A percentile compares a stretch with the other conserved stretches of the same genome.
Conservation (phyloP, 2,888 invertebrate genomes). For the Heliconius sara region DNA sequence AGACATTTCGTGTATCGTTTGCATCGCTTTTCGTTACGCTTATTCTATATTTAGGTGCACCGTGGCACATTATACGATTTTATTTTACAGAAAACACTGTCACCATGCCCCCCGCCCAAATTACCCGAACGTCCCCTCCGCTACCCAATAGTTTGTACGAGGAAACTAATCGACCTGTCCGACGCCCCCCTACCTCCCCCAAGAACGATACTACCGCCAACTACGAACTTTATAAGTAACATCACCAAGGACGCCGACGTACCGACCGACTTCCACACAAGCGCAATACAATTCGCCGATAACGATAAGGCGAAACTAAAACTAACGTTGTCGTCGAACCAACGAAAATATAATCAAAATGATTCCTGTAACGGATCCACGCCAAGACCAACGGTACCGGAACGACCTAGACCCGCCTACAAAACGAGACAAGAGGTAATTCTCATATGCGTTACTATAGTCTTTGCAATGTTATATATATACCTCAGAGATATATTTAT, state of each 20-base stretch:
- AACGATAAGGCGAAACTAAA: constrained; percentile 74
- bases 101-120: constrained; percentile 76
- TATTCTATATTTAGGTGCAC: constrained; percentile 71
- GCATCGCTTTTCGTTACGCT: constrained; percentile 44
- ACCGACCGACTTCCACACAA: constrained; percentile 71
- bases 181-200: constrained; percentile 77
- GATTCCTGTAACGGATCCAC: constrained; percentile 58
- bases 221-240: constrained; percentile 73
- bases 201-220: constrained; percentile 60
- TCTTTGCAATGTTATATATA: constrained; percentile 69
- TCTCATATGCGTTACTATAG: constrained; percentile 74
- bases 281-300: constrained; percentile 77
- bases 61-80: constrained; percentile 77
- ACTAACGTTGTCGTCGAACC: constrained; percentile 69
- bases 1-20: constrained; percentile 19
- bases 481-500: constrained; percentile 60
- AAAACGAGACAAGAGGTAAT: constrained; percentile 75
- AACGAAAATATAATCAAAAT: constrained; percentile 57
- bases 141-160: constrained; percentile 78
- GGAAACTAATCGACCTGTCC: constrained; percentile 73
- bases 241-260: constrained; percentile 67
- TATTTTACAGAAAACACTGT: constrained; percentile 80
- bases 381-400: constrained; percentile 48
- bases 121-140: constrained; percentile 78
- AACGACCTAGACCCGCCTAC: constrained; percentile 52